A percentile compares a stretch with the other conserved stretches of the same genome.
Conservation (phyloP, 2,888 invertebrate species). For the Diplazon laetatorius region DNA sequence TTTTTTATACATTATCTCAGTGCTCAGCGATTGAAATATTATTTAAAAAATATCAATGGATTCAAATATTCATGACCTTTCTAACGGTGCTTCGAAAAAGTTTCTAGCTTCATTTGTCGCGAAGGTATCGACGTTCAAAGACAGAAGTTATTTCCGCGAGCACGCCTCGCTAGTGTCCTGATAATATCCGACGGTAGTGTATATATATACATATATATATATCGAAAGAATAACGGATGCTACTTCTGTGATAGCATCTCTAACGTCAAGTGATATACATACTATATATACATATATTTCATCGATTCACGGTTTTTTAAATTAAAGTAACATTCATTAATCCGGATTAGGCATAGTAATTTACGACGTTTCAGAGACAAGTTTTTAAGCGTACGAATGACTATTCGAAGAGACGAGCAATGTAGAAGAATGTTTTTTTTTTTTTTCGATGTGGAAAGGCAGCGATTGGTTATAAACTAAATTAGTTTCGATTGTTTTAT, state of each 20-base stretch:
- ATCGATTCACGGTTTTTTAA: conserved; percentile 51
- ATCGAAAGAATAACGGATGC: conserved; percentile 48
- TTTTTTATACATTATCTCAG: too few relatives aligned
- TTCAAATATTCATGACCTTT: too few relatives aligned
- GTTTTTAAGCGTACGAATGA: conserved; percentile 33
- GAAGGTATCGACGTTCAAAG: too few relatives aligned
- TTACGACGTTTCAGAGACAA: conserved; percentile 30
- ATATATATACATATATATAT: conserved; percentile 39
- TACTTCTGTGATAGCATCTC: conserved; percentile 59
- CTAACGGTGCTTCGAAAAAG: too few relatives aligned
- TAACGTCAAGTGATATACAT: conserved; percentile 56
- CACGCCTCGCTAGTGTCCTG: too few relatives aligned
- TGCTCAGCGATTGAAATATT: too few relatives aligned
- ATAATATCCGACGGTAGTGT: too few relatives aligned
- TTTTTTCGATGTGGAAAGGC: conserved; percentile 3
- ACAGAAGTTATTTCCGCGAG: too few relatives aligned
- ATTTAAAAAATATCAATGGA: too few relatives aligned
- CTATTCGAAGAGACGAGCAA: conserved; percentile 6
- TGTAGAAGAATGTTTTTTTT: conserved; percentile 7
- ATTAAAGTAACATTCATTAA: conserved; percentile 45
- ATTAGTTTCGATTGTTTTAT: conserved; percentile 37
- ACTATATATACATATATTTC: conserved; percentile 45
- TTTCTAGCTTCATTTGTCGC: too few relatives aligned
- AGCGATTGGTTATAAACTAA: background rate
- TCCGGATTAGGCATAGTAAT: conserved; percentile 34